Evolutionary conservation across 2,888 invertebrate species (phyloP).

Genomic region (Xylocampa areola): DNA sequence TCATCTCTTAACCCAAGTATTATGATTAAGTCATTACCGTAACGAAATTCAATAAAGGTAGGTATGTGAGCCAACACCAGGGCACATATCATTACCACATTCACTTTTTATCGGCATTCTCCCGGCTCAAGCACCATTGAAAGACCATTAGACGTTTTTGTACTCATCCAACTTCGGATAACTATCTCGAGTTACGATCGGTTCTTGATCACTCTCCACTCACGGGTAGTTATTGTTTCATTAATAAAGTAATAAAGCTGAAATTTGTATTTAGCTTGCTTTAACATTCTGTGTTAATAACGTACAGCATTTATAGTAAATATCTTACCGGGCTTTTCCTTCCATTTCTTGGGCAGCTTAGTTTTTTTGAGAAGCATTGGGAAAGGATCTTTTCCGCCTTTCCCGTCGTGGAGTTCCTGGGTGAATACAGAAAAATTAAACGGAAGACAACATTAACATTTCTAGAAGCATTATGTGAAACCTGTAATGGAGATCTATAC

Average conservation of each 20-base stretch:
- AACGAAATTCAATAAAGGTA: slow-evolving; percentile 57
- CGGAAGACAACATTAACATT: not conserved
- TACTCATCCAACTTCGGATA: slow-evolving; percentile 47
- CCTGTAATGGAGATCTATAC: slow-evolving; percentile 1
- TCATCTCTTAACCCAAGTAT: slow-evolving; percentile 37
- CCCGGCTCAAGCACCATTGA: slow-evolving; percentile 64
- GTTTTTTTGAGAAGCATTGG: slow-evolving; percentile 93
- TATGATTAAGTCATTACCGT: slow-evolving; percentile 64
- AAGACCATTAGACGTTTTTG: slow-evolving; percentile 71
- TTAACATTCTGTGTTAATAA: slow-evolving; percentile 18
- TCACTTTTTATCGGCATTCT: slow-evolving; percentile 68
- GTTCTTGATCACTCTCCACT: slow-evolving; percentile 47
- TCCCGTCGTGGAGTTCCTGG: slow-evolving; percentile 92
- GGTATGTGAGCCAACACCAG: slow-evolving; percentile 51
- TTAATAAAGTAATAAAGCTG: slow-evolving; percentile 35
- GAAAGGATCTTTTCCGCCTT: slow-evolving; percentile 94
- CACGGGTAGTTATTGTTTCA: slow-evolving; percentile 33
- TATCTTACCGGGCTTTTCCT: slow-evolving; percentile 88
- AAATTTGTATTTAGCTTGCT: slow-evolving; percentile 21
- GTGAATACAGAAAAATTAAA: slow-evolving; percentile 37
- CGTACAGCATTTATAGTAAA: slow-evolving; percentile 15
- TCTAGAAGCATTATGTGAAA: not conserved
- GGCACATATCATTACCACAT: slow-evolving; percentile 65
- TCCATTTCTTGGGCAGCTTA: slow-evolving; percentile 94
- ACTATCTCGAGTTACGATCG: slow-evolving; percentile 31